Base-by-base conservation (phyloP, 92 coral and sea anemone genomes). In the Porites cylindrica region DNA sequence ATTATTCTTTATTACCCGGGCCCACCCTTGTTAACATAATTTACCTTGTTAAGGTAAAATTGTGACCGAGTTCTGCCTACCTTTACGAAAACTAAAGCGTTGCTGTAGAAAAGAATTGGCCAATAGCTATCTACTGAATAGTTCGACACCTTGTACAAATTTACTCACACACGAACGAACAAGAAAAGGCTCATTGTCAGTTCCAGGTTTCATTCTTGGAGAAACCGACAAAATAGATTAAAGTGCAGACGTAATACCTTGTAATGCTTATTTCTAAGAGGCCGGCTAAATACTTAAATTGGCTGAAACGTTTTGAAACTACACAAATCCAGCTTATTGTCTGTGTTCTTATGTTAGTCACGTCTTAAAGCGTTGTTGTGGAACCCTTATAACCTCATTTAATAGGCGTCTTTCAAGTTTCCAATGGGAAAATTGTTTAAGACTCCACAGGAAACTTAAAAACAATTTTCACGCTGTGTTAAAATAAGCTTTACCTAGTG, bases 391-490 rank as follows among this genome's bases (percentile, higher is more conserved):
- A 60, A 72, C 18, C 24, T 58, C 0, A 20, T 58, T 16, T 56
- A 11, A 8, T 5, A 80, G 51, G 13, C 62, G 4, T 62, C 74
- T 50, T 50, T 10, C 70, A 21, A 10, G 29, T 43, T 1, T 32
- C 24, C 52, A 29, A 10, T 23, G 20, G 64, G 54, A 14, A 60
- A 77, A 26, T 60, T 75, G 20, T 82, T 29, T 12, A 51, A 12
- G n/a, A 8, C 66, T 71, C 52, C 17, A 56, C 53, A 58, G 78
- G 76, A 23, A 10, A 70, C 18, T 72, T 13, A 4, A 10, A 18
- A n/a, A 21, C 11, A n/a, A 20, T 67, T 67, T 80, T 67, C 65
- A 66, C 19, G 75, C 84, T 66, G 84, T 13, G 84, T 14, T n/a
- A 14, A 66, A 21, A 67, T 67, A 66, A 24, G 29, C 68, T 80